Base-by-base conservation (phyloP, 2,888 invertebrate species). In the Tipula vernalis region DNA sequence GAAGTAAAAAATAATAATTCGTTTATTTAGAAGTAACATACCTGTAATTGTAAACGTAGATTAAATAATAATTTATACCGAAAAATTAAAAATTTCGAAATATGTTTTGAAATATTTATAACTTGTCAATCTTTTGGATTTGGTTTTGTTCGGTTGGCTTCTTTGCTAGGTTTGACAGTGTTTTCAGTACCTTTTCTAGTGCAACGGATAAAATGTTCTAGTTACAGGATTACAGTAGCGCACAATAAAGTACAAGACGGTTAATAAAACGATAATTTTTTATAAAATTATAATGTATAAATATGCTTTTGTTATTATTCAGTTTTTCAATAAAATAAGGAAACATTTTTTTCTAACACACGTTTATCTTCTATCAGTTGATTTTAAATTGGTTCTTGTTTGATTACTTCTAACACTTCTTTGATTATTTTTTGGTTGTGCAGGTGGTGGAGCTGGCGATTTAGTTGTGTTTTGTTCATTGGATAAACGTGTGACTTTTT, bases 331-430 rank as follows among this genome's bases (percentile, higher is more conserved):
- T 57, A 57, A 15, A 44, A 44, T 44, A 44, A 5, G 51, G 1
- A 12, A 15, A 15, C 12, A 57, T 44, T 3, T 44, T 44, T 12
- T 44, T 44, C 44, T 44, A 10, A 44, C 12, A 42, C 42, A 44
- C 44, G 10, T 57, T 57, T 89, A 88, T 87, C 89, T 88, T 12
- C 89, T 88, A 13, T 89, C 89, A 12, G 86, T 86, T 71, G 83
- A 85, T 87, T 89, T 89, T 5, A 88, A 87, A 84, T 88, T 89
- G 0, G 88, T 87, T 42, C 89, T 87, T 10, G 87, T 87, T 86
- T 89, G 89, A 86, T 88, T 88, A 85, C 88, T 88, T 6, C 89
- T 88, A 0, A 88, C 89, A 28, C 88, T 87, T 71, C 89, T 87
- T 86, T 86, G 86, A 44, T 86, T 86, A 57, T 15, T 86, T 86